phyloP scores from a whole-genome alignment of 2,113 vertebrate species.

The Corynorhinus townsendii region DNA sequence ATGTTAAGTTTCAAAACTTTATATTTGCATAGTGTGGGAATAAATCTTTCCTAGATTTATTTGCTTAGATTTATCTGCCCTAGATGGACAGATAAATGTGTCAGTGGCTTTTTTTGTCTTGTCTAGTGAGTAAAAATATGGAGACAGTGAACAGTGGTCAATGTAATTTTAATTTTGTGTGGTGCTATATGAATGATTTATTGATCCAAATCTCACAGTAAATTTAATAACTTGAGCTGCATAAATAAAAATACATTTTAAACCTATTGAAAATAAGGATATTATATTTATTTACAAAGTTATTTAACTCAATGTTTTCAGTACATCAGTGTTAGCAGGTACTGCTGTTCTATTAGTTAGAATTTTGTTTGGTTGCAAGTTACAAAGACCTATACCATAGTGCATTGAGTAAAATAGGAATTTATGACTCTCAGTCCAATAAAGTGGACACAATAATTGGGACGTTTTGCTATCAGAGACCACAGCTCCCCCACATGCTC shows the following conservation, averaged over 20 bases:
- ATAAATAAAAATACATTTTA: neutral
- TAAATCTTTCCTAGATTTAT: neutral
- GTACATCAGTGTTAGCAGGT: neutral
- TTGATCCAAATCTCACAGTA: neutral
- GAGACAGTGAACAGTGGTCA: neutral
- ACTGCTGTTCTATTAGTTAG: neutral
- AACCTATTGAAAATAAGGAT: neutral
- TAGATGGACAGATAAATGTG: neutral
- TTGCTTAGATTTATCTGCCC: neutral
- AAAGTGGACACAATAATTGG: neutral
- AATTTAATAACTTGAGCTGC: neutral
- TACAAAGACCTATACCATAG: neutral
- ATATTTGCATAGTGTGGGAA: neutral
- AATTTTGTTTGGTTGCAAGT: neutral
- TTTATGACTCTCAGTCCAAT: neutral
- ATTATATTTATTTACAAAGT: neutral
- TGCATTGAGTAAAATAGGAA: neutral
- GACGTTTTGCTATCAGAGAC: neutral
- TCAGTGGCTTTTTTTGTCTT: neutral
- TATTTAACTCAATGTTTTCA: neutral
- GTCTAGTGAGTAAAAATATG: neutral
- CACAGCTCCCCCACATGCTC: too few relatives aligned
- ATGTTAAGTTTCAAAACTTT: neutral
- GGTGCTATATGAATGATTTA: neutral
- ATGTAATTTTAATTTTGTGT: neutral